phyloP scores from a whole-genome alignment of 2,797 vertebrate species.

The Oryzias dopingdopingensis region DNA sequence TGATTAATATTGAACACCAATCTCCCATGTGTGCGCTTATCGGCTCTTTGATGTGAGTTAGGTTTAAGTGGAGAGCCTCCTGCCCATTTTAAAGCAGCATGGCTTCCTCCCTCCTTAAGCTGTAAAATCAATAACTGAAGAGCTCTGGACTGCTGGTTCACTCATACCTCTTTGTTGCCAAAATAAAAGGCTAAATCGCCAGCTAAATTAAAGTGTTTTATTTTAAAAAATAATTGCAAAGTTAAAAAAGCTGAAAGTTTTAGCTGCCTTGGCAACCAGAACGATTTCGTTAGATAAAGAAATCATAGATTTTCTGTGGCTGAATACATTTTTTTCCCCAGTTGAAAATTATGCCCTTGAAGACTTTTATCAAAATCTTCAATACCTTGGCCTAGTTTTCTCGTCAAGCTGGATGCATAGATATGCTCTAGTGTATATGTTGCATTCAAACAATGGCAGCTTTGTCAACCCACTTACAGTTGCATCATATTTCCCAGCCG shows the following conservation, averaged over 20 bases:
- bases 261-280: constrained; percentile 45
- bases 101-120: constrained; percentile 28
- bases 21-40: constrained; percentile 40
- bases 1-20: constrained; percentile 44
- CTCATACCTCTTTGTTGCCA: constrained; percentile 58
- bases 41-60: constrained; percentile 41
- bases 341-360: constrained; percentile 16
- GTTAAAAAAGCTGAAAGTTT: constrained; percentile 26
- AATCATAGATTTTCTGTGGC: constrained; percentile 16
- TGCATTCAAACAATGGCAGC: constrained; percentile 39
- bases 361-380: constrained; percentile 28
- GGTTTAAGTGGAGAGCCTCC: constrained; percentile 42
- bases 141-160: constrained; percentile 26
- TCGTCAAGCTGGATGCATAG: constrained; percentile 37
- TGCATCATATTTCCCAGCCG: constrained; percentile 46
- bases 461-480: constrained; percentile 57
- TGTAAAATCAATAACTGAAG: constrained; percentile 50
- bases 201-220: constrained; percentile 34
- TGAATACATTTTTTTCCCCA: constrained; percentile 20
- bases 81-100: constrained; percentile 39
- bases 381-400: constrained; percentile 32
- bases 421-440: constrained; percentile 30
- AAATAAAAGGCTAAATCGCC: constrained; percentile 46
- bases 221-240: constrained; percentile 30
- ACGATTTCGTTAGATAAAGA: constrained; percentile 21